Base-by-base conservation (phyloP, 2,888 invertebrate species). In the Diarsia rubi region DNA sequence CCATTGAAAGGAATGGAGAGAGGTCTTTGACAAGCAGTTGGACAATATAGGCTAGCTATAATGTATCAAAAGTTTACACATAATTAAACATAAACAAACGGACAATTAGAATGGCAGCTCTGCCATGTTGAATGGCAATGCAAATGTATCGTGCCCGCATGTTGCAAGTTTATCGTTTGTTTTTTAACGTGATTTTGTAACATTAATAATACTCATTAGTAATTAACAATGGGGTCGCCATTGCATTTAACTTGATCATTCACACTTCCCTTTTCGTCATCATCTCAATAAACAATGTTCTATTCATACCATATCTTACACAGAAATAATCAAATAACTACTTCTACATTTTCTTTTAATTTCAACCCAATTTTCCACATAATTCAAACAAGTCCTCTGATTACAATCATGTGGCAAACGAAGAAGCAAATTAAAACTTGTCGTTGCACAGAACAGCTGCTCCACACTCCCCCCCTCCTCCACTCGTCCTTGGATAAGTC, bases 381-480 rank as follows among this genome's bases (percentile, higher is more conserved):
- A 37, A 60, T 47, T 27, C 11, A 63, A 47, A 19, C 27, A 31
- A 64, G 19, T 27, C 12, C 24, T 68, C 6, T 12, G 42, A 47
- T 64, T 4, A 57, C 57, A 60, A 42, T 54, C 31, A 6, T 19
- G 45, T n/a, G n/a, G n/a, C n/a, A n/a, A 11, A 49, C 24, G 44
- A 59, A 60, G n/a, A 60, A 49, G 21, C 54, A 65, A 77, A 77
- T 77, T 77, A 68, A 68, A 77, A 24, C 21, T 37, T 8, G 59
- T 65, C 64, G 16, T n/a, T 19, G n/a, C 63, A 37, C 37, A 37
- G 37, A 37, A 37, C 37, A 52, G 79, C 37, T 66, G 65, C 16
- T 62, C 52, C 52, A 31, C 59, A 60, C n/a, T 21, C 9, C 72
- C 8, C 24, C 31, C 5, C 72, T 3, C 54, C 42, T 21, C 42